Conservation (phyloP, 2,797 vertebrate genomes). For the Garrulus glandarius region DNA sequence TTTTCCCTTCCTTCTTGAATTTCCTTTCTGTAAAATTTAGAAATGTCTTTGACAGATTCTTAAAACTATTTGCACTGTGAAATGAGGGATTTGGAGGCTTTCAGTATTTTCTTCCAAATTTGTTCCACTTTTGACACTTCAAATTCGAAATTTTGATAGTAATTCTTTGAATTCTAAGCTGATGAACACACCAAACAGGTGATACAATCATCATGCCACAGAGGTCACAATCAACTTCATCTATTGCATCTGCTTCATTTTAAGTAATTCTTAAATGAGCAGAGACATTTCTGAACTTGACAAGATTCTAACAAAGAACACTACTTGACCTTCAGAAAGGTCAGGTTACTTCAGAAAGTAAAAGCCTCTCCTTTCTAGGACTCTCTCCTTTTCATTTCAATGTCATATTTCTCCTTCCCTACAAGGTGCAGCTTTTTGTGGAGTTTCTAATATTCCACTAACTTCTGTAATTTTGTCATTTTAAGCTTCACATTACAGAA, state of each 20-base stretch:
- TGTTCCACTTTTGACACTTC: background rate
- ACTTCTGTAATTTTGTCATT: background rate
- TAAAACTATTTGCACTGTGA: background rate
- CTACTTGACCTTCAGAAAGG: background rate
- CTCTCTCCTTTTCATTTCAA: background rate
- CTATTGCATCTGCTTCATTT: background rate
- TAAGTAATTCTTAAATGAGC: background rate
- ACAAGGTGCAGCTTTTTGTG: background rate
- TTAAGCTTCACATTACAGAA: background rate
- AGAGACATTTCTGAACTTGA: background rate
- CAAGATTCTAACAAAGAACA: background rate
- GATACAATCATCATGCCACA: background rate
- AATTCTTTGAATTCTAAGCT: background rate
- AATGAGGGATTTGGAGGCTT: background rate
- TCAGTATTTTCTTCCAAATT: slow-evolving; percentile 13
- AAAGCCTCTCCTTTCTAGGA: background rate
- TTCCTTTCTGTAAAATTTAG: background rate
- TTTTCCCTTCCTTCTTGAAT: background rate
- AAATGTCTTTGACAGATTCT: background rate
- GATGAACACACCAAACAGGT: background rate
- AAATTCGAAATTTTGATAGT: background rate
- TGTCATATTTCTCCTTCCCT: background rate
- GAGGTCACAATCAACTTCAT: background rate
- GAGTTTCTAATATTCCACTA: background rate
- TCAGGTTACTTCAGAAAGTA: background rate